Base-by-base conservation (phyloP, 1,140 invertebrate species). In the Parapsyche elsis region DNA sequence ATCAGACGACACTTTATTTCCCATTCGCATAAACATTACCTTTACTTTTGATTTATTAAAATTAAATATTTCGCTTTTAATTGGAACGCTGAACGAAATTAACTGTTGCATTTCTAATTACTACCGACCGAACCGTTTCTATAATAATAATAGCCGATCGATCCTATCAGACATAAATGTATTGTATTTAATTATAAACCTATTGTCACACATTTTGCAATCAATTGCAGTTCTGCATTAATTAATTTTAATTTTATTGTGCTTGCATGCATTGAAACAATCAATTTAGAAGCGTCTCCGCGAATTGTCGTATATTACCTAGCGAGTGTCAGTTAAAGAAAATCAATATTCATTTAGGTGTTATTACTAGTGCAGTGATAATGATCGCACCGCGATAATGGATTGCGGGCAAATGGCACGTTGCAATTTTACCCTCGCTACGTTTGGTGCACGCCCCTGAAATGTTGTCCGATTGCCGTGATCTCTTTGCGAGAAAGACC, bases 281-380 rank as follows among this genome's bases (percentile, higher is more conserved):
- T 53, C 49, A 53, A 53, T 53, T 53, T 53, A 53, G 49, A 53
- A 14, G 49, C 10, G 49, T 53, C 49, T 53, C 4, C 10, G 49
- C 12, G 49, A 14, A 53, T 53, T 4, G 49, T 14, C 49, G 49
- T 53, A 53, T 12, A 53, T 14, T 14, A 53, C 49, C 49, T 2
- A 16, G 49, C 49, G 49, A 23, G 23, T 67, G 64, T 26, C 64
- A 67, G 64, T 23, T 1, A 30, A 67, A 67, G 64, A 67, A 24
- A 73, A 46, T 73, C 38, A 73, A 73, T 73, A 73, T 73, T 73
- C 71, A 73, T 73, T 73, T 73, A 49, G 38, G 71, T 73, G 71
- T 73, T 73, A 73, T 73, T 73, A 73, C 71, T 73, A 16, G 71
- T 16, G 26, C n/a, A 10, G 10, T 19, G 71, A 73, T 73, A 73